These are phyloP conservation scores for Rhingia rostrata DNA, from an alignment of 2,888 invertebrate genomes.

Conservation along the genomic window DNA sequence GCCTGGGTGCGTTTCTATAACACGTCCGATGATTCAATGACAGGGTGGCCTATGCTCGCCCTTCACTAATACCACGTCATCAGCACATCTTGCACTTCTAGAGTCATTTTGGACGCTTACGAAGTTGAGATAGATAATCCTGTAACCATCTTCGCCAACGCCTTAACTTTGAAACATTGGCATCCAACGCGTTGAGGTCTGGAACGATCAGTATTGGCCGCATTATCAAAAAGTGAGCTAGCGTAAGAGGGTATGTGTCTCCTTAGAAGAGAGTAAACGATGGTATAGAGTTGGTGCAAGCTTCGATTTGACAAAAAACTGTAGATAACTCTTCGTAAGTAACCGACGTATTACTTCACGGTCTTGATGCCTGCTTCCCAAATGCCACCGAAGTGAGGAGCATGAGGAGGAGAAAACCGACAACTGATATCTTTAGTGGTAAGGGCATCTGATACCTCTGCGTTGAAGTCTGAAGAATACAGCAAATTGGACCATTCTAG, in stretches of 20 bases:
- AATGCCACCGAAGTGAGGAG: too few species aligned
- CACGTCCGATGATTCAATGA: constrained; percentile 75
- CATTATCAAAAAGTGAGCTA: too few species aligned
- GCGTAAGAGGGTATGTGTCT: constrained; percentile 71
- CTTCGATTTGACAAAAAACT: constrained; percentile 77
- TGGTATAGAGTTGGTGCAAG: constrained; percentile 78
- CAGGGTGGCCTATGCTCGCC: constrained; percentile 74
- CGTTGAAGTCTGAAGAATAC: constrained; percentile 65
- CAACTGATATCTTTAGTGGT: too few species aligned
- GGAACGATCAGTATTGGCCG: constrained; percentile 30
- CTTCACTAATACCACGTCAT: constrained; percentile 76
- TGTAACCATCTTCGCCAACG: constrained; percentile 76
- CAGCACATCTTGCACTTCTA: constrained; percentile 33
- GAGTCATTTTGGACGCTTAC: constrained; percentile 76
- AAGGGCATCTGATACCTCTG: constrained; percentile 74
- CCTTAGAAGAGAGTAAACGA: constrained; percentile 73
- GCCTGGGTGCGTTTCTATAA: constrained; percentile 75
- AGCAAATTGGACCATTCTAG: constrained; percentile 66
- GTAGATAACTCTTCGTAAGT: constrained; percentile 78
- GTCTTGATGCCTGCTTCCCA: constrained; percentile 80
- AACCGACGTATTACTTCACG: constrained; percentile 76
- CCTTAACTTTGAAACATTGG: constrained; percentile 7
- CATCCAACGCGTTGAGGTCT: constrained; percentile 14
- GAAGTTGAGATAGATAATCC: constrained; percentile 76
- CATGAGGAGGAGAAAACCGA: too few species aligned